These are phyloP conservation scores for Sebastolobus alascanus DNA, from an alignment of 2,797 vertebrate species.

Conservation along the genomic window DNA sequence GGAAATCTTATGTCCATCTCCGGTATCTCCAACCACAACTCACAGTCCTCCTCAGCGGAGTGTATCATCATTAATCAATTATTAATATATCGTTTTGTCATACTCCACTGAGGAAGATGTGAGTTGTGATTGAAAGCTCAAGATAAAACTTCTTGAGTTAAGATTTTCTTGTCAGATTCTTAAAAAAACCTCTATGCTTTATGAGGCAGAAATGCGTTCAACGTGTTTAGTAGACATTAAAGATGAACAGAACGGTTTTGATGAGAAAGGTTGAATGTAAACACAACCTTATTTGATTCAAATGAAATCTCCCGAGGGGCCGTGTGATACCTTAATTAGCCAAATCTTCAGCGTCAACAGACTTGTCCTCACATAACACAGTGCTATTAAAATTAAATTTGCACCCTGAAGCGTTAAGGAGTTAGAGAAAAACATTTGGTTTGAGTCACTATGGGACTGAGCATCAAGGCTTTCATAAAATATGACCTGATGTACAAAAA, in stretches of 20 bases:
- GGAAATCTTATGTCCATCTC: background rate
- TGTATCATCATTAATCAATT: background rate
- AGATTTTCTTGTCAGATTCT: no score
- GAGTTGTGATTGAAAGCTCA: background rate
- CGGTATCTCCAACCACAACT: background rate
- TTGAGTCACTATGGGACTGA: background rate
- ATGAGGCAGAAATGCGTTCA: background rate
- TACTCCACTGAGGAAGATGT: background rate
- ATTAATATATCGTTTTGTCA: background rate
- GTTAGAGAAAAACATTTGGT: background rate
- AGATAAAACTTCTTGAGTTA: no score
- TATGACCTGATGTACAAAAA: background rate
- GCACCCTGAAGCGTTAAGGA: background rate
- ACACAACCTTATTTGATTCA: constrained; percentile 5
- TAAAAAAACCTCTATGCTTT: background rate
- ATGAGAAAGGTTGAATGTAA: background rate
- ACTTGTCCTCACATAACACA: constrained; percentile 16
- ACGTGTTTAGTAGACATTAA: background rate
- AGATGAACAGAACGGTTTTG: background rate
- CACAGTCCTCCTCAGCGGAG: background rate
- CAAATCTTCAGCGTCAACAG: background rate
- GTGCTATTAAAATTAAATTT: constrained; percentile 2
- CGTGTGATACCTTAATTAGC: constrained; percentile 14
- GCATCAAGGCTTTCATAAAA: background rate
- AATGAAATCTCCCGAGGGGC: constrained; percentile 2